A percentile compares a stretch with the other conserved stretches of the same genome.
Evolutionary conservation across 2,113 vertebrate genomes (phyloP).

Genomic region (Clarias gariepinus): DNA sequence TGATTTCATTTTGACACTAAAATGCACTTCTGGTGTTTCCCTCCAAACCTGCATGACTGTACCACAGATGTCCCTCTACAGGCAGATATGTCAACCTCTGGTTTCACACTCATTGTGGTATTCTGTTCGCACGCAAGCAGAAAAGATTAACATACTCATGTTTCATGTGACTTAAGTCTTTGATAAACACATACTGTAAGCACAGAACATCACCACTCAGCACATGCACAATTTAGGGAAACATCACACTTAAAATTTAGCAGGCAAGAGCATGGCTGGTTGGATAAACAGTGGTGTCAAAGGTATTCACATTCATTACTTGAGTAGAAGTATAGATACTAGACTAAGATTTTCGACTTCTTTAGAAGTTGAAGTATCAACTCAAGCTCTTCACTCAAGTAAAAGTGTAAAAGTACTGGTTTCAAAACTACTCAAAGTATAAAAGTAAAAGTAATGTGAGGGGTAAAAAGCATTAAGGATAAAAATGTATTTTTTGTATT

Average conservation of each 20-base stretch:
- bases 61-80: not conserved
- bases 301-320: too few species aligned
- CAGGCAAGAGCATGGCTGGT: not conserved
- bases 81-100: not conserved
- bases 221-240: not conserved
- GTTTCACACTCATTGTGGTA: not conserved
- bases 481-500: too few species aligned
- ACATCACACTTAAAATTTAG: not conserved
- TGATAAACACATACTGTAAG: not conserved
- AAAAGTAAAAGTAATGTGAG: too few species aligned
- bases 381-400: too few species aligned
- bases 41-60: not conserved
- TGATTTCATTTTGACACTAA: not conserved
- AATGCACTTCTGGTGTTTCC: not conserved
- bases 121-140: not conserved
- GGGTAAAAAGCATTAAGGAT: too few species aligned
- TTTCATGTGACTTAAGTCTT: not conserved
- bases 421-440: too few species aligned
- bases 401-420: too few species aligned
- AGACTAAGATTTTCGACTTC: too few species aligned
- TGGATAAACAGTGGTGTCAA: too few species aligned
- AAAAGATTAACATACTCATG: not conserved
- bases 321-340: too few species aligned
- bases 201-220: not conserved
- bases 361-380: too few species aligned